Percentiles rank a stretch among this genome's conserved stretches.
Evolutionary conservation across 2,888 invertebrate genomes (phyloP).

Genomic region (Xestobium rufovillosum): DNA sequence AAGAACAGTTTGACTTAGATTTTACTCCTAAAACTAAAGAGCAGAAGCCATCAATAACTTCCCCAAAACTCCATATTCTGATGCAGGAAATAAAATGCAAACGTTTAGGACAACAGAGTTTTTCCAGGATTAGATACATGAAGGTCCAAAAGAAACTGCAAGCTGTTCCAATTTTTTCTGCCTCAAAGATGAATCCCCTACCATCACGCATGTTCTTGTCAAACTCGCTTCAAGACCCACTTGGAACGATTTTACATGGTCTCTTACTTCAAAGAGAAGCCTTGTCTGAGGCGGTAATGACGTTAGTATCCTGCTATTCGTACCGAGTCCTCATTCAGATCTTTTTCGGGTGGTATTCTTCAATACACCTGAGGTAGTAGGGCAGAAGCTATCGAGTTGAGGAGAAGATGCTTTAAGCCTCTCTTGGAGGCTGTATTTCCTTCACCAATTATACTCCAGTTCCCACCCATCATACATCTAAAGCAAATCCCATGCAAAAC

Average conservation of each 20-base stretch:
- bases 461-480: too few species aligned
- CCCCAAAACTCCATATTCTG: background rate
- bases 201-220: background rate
- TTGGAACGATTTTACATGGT: background rate
- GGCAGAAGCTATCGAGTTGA: background rate
- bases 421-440: background rate
- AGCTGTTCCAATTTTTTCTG: background rate
- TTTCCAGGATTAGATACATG: background rate
- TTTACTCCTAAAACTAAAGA: slow-evolving; percentile 1
- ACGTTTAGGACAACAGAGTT: background rate
- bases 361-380: background rate
- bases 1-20: background rate
- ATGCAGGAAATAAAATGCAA: background rate
- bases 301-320: background rate
- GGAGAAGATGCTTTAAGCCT: background rate
- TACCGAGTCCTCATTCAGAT: background rate
- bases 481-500: too few species aligned
- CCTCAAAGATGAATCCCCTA: background rate
- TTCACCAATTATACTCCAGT: too few species aligned
- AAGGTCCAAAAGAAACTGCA: background rate
- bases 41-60: background rate
- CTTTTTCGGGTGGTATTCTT: slow-evolving; percentile 1
- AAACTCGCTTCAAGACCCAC: background rate
- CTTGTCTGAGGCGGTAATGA: background rate
- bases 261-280: slow-evolving; percentile 3